phyloP scores from a whole-genome alignment of 1,140 invertebrate species.

The Drosophila carrolli region DNA sequence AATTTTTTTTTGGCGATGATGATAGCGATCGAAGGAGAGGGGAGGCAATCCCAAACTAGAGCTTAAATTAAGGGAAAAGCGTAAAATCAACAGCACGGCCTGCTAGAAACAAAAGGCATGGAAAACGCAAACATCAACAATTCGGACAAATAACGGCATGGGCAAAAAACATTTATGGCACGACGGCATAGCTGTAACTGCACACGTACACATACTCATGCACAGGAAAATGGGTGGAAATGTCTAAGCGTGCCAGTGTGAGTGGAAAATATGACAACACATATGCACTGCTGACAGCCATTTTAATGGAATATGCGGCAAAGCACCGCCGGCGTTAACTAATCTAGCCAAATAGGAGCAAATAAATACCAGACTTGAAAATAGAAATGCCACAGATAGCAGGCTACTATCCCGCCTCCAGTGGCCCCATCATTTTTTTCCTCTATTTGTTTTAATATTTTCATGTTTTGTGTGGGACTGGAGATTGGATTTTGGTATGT shows the following conservation, averaged over 20 bases:
- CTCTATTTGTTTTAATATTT: conserved; percentile 66
- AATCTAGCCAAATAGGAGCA: conserved; percentile 35
- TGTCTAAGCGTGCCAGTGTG: conserved; percentile 25
- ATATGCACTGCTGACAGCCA: conserved; percentile 77
- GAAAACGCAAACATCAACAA: conserved; percentile 82
- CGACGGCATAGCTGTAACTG: conserved; percentile 61
- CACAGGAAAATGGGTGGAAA: conserved; percentile 10
- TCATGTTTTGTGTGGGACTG: conserved; percentile 26
- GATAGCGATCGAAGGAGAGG: conserved; percentile 40
- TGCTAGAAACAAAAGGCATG: conserved; percentile 46
- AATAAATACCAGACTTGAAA: conserved; percentile 45
- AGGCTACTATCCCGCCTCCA: neutral
- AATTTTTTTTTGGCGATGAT: conserved; percentile 8
- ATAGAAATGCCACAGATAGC: conserved; percentile 38
- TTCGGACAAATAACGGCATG: conserved; percentile 68
- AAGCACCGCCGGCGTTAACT: conserved; percentile 39
- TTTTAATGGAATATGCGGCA: conserved; percentile 79
- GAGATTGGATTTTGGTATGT: conserved; percentile 66
- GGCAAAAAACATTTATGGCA: conserved; percentile 72
- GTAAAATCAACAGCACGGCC: conserved; percentile 51
- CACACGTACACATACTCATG: conserved; percentile 43
- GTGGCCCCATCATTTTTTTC: conserved; percentile 15
- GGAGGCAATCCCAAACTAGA: conserved; percentile 1
- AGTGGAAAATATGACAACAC: conserved; percentile 74
- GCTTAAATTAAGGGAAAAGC: conserved; percentile 59